These are phyloP conservation scores for Mimachlamys varia DNA, from an alignment of 2,888 invertebrate genomes.

Conservation along the genomic window DNA sequence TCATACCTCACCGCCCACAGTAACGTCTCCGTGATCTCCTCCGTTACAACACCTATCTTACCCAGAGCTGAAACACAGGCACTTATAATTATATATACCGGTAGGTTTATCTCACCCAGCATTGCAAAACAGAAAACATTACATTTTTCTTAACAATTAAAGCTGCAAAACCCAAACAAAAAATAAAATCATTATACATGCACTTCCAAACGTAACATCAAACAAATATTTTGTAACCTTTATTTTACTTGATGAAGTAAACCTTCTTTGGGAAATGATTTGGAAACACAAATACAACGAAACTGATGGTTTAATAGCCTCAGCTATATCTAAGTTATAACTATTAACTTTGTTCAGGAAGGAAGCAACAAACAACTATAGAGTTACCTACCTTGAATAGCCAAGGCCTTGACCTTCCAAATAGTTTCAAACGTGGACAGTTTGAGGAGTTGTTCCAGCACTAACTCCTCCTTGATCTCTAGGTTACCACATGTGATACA, in stretches of 20 bases:
- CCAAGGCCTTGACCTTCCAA: constrained; percentile 81
- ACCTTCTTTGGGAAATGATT: too few relatives aligned
- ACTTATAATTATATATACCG: too few relatives aligned
- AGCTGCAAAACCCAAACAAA: background rate
- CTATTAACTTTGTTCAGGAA: too few relatives aligned
- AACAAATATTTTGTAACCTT: too few relatives aligned
- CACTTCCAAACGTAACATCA: too few relatives aligned
- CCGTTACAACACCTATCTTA: constrained; percentile 72
- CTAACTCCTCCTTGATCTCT: constrained; percentile 74
- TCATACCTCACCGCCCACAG: constrained; percentile 81
- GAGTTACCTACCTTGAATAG: constrained; percentile 77
- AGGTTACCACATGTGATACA: constrained; percentile 79
- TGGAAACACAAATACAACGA: too few relatives aligned
- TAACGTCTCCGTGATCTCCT: constrained; percentile 73
- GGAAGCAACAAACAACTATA: background rate
- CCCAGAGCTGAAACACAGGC: too few relatives aligned
- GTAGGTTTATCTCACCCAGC: constrained; percentile 78
- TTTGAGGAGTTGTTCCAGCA: constrained; percentile 74
- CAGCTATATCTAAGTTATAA: too few relatives aligned
- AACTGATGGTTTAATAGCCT: too few relatives aligned
- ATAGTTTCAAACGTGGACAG: constrained; percentile 79
- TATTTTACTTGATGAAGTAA: too few relatives aligned
- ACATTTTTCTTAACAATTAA: background rate
- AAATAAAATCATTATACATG: too few relatives aligned
- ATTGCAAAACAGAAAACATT: constrained; percentile 64